Percentiles rank a stretch among this genome's conserved stretches.
These are phyloP conservation scores for Drosophila demipolita DNA, from an alignment of 2,888 invertebrate species.

Conservation along the genomic window DNA sequence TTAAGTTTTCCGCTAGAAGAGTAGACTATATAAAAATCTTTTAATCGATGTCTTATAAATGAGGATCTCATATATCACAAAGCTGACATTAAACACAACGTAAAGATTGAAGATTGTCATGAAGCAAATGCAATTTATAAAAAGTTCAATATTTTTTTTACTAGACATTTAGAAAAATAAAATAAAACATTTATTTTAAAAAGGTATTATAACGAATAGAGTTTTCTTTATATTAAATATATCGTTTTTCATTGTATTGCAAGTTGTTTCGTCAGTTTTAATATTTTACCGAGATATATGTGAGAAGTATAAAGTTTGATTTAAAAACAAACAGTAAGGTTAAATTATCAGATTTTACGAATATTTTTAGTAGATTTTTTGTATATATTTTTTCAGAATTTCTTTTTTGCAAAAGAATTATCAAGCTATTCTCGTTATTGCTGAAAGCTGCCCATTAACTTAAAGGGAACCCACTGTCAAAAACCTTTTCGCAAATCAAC, in stretches of 20 bases:
- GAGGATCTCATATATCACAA: constrained; percentile 26
- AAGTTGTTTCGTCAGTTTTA: not conserved
- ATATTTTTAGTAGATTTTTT: not conserved
- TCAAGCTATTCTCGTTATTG: not conserved
- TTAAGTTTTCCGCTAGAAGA: constrained; percentile 38
- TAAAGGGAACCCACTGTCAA: constrained; percentile 2
- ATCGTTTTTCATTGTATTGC: not conserved
- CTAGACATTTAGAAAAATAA: not conserved
- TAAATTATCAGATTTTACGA: not conserved
- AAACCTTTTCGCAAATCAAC: constrained; percentile 60
- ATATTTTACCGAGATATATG: not conserved
- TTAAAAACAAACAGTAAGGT: not conserved
- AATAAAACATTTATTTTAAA: not conserved
- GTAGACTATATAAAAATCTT: constrained; percentile 19
- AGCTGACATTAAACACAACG: constrained; percentile 9
- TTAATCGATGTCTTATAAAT: constrained; percentile 2
- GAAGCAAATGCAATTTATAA: not conserved
- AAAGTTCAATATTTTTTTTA: not conserved
- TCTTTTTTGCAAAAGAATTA: not conserved
- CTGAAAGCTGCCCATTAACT: constrained; percentile 2
- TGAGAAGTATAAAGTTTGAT: not conserved
- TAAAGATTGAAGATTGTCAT: not conserved
- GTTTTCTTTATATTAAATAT: not conserved
- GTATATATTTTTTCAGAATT: not conserved
- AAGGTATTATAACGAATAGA: not conserved